phyloP scores from a whole-genome alignment of 2,888 invertebrate genomes.

The Galerucella pusilla region DNA sequence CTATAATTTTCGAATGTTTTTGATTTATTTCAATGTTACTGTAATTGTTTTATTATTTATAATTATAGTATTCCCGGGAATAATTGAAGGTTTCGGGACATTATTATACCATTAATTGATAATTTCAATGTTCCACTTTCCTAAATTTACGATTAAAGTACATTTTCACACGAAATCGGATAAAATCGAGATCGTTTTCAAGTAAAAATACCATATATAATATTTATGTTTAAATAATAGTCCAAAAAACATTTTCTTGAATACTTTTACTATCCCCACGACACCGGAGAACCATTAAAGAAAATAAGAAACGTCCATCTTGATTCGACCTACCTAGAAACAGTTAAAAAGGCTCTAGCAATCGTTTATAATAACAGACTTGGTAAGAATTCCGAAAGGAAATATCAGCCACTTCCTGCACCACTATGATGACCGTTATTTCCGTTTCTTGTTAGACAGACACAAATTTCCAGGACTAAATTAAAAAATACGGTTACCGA shows the following conservation, averaged over 20 bases:
- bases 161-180: no score
- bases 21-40: neutral
- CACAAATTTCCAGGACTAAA: slow-evolving; percentile 48
- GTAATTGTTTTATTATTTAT: neutral
- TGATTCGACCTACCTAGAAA: slow-evolving; percentile 52
- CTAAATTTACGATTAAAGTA: no score
- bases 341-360: slow-evolving; percentile 47
- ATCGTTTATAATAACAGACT: slow-evolving; percentile 57
- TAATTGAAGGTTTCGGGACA: no score
- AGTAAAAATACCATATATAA: no score
- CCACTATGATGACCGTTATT: slow-evolving; percentile 55
- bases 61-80: neutral
- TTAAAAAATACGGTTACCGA: slow-evolving; percentile 49
- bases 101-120: no score
- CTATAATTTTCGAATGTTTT: neutral
- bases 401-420: slow-evolving; percentile 56
- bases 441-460: slow-evolving; percentile 57
- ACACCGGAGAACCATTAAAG: slow-evolving; percentile 20
- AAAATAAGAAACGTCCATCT: slow-evolving; percentile 55
- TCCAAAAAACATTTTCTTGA: no score
- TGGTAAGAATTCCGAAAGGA: slow-evolving; percentile 52
- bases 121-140: no score
- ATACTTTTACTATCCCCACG: neutral
- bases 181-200: no score
- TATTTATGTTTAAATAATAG: no score